Evolutionary conservation across 64 coral and sea anemone genomes (phyloP).

Genomic region (Platygyra sinensis): DNA sequence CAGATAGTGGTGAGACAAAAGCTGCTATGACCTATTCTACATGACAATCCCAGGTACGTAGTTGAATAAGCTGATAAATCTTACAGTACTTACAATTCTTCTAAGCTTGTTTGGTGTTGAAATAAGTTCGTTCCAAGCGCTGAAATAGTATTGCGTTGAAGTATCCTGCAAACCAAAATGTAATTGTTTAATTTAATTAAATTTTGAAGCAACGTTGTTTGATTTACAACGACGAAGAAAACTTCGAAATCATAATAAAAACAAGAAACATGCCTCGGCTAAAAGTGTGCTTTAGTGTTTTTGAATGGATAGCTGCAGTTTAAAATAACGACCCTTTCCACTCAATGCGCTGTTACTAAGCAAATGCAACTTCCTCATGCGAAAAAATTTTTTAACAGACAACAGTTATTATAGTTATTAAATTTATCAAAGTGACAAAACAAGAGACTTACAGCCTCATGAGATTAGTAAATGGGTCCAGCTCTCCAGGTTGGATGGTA

Average conservation of each 20-base stretch:
- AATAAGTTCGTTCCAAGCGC: constrained; percentile 41
- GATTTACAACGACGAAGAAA: too few relatives aligned
- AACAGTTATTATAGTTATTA: neutral
- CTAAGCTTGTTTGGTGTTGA: neutral
- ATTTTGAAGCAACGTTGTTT: too few relatives aligned
- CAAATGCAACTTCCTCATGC: too few relatives aligned
- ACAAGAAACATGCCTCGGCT: neutral
- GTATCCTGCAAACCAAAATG: neutral
- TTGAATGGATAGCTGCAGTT: too few relatives aligned
- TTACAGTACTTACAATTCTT: neutral
- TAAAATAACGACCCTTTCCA: too few relatives aligned
- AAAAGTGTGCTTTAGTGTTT: neutral
- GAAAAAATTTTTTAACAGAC: neutral
- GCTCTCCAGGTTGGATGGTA: constrained; percentile 13
- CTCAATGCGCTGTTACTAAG: too few relatives aligned
- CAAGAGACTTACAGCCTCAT: constrained; percentile 3
- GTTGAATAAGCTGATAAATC: neutral
- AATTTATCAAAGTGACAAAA: neutral
- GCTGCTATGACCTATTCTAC: too few relatives aligned
- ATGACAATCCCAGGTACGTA: neutral
- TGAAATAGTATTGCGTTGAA: constrained; percentile 4
- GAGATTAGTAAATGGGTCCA: constrained; percentile 50
- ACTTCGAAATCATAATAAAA: too few relatives aligned
- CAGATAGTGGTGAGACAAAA: too few relatives aligned
- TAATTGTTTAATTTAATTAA: neutral